phyloP scores from a whole-genome alignment of 1,140 invertebrate genomes.

The Homarus americanus region DNA sequence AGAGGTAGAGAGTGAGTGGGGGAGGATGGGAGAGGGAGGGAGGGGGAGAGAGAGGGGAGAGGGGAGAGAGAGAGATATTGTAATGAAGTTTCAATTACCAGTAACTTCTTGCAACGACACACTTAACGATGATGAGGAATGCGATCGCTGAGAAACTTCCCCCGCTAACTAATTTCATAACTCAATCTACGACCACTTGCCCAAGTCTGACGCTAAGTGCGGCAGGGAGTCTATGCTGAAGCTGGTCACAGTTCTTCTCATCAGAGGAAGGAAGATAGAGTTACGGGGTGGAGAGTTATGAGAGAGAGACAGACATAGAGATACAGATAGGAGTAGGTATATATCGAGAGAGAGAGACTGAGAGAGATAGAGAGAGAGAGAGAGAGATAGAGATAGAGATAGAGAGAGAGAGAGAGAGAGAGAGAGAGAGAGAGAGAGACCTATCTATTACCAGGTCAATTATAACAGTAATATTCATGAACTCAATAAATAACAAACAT shows the following conservation, averaged over 20 bases:
- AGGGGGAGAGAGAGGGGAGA: background rate
- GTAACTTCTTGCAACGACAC: slow-evolving; percentile 58
- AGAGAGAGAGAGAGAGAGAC: too few relatives aligned
- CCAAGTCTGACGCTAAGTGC: slow-evolving; percentile 33
- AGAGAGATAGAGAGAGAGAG: background rate
- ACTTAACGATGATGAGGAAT: slow-evolving; percentile 67
- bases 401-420: too few relatives aligned
- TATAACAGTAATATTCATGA: too few relatives aligned
- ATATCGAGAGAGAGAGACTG: background rate
- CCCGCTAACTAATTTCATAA: slow-evolving; percentile 68
- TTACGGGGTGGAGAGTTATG: slow-evolving; percentile 20
- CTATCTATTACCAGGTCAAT: too few relatives aligned
- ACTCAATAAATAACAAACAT: too few relatives aligned
- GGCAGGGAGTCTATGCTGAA: slow-evolving; percentile 33
- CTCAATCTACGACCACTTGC: slow-evolving; percentile 60
- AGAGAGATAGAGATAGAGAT: too few relatives aligned
- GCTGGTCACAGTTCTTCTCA: slow-evolving; percentile 39
- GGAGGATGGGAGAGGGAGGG: background rate
- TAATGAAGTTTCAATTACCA: slow-evolving; percentile 65
- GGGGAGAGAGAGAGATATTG: background rate
- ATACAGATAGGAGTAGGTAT: background rate
- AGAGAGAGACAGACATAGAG: background rate
- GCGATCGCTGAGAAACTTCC: slow-evolving; percentile 59
- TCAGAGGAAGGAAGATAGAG: slow-evolving; percentile 47
- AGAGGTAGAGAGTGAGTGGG: background rate